Percentiles rank a stretch among this genome's conserved stretches.
Evolutionary conservation across 2,888 invertebrate species (phyloP).

Genomic region (Nomada flava): DNA sequence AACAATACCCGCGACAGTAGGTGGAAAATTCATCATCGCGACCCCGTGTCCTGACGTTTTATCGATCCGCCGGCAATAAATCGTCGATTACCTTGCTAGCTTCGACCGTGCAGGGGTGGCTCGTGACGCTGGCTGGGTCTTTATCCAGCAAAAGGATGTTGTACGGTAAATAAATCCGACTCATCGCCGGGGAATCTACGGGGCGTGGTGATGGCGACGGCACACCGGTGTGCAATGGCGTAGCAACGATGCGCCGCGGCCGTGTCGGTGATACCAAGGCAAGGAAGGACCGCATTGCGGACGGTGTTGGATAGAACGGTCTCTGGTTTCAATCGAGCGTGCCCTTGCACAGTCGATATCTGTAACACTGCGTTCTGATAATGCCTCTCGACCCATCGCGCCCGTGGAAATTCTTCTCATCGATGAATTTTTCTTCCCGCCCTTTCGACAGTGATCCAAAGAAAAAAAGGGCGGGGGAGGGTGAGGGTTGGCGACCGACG

Average conservation of each 20-base stretch:
- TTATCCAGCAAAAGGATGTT: slow-evolving; percentile 39
- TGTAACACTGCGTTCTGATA: slow-evolving; percentile 9
- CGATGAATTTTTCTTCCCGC: neutral
- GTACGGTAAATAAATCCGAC: slow-evolving; percentile 60
- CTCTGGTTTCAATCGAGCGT: slow-evolving; percentile 43
- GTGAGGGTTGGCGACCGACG: too few relatives aligned
- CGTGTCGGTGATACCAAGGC: slow-evolving; percentile 30
- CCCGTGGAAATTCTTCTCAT: too few relatives aligned
- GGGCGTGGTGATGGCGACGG: slow-evolving; percentile 43
- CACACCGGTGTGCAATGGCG: slow-evolving; percentile 48
- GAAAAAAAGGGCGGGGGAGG: too few relatives aligned
- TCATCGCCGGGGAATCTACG: slow-evolving; percentile 50
- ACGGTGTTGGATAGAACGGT: slow-evolving; percentile 38
- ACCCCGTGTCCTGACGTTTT: slow-evolving; percentile 1
- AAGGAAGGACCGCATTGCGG: slow-evolving; percentile 57
- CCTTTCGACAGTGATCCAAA: too few relatives aligned
- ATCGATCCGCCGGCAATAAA: slow-evolving; percentile 22
- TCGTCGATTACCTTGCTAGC: slow-evolving; percentile 23
- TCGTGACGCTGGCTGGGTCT: neutral
- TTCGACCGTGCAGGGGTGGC: neutral
- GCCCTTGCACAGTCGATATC: slow-evolving; percentile 23
- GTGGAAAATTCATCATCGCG: neutral
- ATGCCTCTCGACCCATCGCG: slow-evolving; percentile 3
- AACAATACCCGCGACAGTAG: slow-evolving; percentile 13
- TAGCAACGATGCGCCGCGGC: slow-evolving; percentile 43